Base-by-base conservation (phyloP, 2,113 vertebrate genomes). In the Manacus vitellinus region DNA sequence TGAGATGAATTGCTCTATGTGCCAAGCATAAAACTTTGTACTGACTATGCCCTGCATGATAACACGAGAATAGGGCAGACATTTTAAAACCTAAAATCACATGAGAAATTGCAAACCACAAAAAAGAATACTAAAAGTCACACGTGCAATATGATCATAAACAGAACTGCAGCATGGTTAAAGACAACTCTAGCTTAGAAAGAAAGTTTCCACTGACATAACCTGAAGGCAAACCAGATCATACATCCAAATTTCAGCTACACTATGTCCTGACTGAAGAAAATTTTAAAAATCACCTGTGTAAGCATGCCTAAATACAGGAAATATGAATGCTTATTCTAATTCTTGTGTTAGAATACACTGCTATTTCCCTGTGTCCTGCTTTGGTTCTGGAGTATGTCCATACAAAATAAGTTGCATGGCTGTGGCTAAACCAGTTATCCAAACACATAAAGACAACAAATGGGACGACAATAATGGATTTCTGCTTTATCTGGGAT, bases 401-500 rank as follows among this genome's bases (percentile, higher is more conserved):
- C 68, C 73, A 47, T 16, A 58, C 19, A 80, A 67, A 96, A 24
- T n/a, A 78, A 92, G 18, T 84, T 84, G 55, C 43, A 37, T 4
- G 11, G 68, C 47, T 84, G 44, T 65, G 65, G 61, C 90, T 91
- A 89, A 86, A 90, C 22, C 61, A 84, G 33, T 77, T 82, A 71
- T 55, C 77, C 52, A 92, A 74, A 88, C 7, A 67, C 58, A 89
- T 39, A 72, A 90, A 92, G 68, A 61, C 73, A 88, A 93, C 17
- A 68, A 95, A 86, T 39, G 44, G 65, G 44, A 67, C 0, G 3
- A 61, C 44, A 77, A n/a, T 54, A 90, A 86, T 23, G 51, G 76
- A 85, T 81, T 93, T 96, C 76, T 94, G 37, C 84, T 75, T 77
- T 94, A 96, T 91, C 92, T 92, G 37, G 56, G 76, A 81, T 65